Conservation (phyloP, 2,797 vertebrate species). For the Myiotriccus ornatus region DNA sequence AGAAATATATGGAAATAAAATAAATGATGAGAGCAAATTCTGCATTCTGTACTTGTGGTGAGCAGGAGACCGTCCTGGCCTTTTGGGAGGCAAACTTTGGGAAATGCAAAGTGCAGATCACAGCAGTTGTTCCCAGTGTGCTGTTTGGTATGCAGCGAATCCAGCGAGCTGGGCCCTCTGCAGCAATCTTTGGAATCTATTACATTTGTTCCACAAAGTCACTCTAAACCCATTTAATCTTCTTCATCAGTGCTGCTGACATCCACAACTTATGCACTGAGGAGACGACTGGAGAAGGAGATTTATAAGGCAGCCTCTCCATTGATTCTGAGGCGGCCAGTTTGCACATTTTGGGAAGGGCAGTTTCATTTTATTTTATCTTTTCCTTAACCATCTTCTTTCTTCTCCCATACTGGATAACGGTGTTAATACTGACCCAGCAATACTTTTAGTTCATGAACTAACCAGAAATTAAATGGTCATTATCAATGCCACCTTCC, state of each 20-base stretch:
- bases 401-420: background rate
- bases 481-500: background rate
- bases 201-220: slow-evolving; percentile 36
- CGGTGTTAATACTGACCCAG: background rate
- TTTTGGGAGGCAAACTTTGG: background rate
- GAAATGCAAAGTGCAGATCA: background rate
- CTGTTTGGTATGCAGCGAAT: slow-evolving; percentile 22
- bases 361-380: background rate
- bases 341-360: slow-evolving; percentile 10
- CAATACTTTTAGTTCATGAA: background rate
- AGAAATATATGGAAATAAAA: background rate
- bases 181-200: slow-evolving; percentile 37
- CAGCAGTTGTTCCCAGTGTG: background rate
- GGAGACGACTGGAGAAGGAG: slow-evolving; percentile 4
- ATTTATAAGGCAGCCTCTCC: slow-evolving; percentile 20
- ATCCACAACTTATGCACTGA: background rate
- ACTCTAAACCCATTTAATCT: slow-evolving; percentile 47
- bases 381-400: background rate
- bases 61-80: background rate
- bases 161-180: background rate
- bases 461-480: background rate
- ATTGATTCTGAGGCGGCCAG: background rate
- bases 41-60: background rate
- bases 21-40: background rate
- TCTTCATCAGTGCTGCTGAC: slow-evolving; percentile 4